phyloP scores from a whole-genome alignment of 2,113 vertebrate genomes.

The Laticauda laticaudata region DNA sequence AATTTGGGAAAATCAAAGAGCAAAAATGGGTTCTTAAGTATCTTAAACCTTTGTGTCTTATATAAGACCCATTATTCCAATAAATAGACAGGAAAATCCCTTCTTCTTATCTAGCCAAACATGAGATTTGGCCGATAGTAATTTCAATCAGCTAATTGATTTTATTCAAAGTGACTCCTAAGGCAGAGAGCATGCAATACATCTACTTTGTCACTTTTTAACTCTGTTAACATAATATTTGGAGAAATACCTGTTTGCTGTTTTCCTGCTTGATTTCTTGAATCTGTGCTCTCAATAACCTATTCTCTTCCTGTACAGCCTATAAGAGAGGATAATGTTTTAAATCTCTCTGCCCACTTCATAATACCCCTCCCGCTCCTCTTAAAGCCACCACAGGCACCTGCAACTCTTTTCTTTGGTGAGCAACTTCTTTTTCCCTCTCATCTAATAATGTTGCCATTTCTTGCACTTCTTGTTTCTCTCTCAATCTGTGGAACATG shows the following conservation, averaged over 20 bases:
- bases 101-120: not conserved
- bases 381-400: conserved; percentile 57
- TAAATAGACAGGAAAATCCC: not conserved
- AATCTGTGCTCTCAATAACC: conserved; percentile 69
- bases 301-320: conserved; percentile 72
- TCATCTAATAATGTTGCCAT: conserved; percentile 76
- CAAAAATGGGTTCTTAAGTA: not conserved
- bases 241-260: conserved; percentile 65
- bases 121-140: not conserved
- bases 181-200: not conserved
- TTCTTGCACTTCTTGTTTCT: conserved; percentile 79
- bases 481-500: conserved; percentile 71
- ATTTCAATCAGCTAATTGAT: conserved; percentile 15
- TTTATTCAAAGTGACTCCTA: not conserved
- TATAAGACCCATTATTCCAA: not conserved
- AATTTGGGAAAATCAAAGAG: not conserved
- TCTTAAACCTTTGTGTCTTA: not conserved
- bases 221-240: not conserved
- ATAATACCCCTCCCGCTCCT: not conserved
- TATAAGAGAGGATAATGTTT: conserved; percentile 40
- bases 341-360: not conserved
- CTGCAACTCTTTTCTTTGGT: conserved; percentile 78
- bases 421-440: conserved; percentile 73
- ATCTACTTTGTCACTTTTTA: no score
- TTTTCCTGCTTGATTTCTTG: conserved; percentile 71